Evolutionary conservation across 2,797 vertebrate species (phyloP), one percentile per base, ranked within the genome.

Genomic region (Centropyge bicolor): DNA sequence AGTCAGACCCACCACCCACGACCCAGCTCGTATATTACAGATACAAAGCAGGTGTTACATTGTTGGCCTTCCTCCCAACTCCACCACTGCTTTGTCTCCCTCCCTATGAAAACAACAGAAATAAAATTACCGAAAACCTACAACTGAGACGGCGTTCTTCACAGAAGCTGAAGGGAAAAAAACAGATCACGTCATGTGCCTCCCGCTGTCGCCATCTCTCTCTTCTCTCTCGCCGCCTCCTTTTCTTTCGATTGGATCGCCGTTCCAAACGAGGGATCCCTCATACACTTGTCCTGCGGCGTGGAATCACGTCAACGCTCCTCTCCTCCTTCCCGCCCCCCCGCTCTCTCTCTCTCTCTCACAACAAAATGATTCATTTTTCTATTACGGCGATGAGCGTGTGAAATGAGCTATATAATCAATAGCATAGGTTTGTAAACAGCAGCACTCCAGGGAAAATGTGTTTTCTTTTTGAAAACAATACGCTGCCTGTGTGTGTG

Each of bases 321-420:
- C 74, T 38, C 73, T 82, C 67, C 41, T 22, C 4, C n/a, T n/a
- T n/a, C n/a, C n/a, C n/a, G n/a, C 2, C 27, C 27, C 27, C 27
- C 27, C 27, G 27, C n/a, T n/a, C n/a, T 57, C 77, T 60, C 70
- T 22, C 49, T 49, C 76, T 49, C 64, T 64, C 72, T 94, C 95
- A 91, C 95, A 91, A 90, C 89, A 92, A 96, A 97, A 94, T 95
- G 95, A 96, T 96, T 95, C 91, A 93, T 96, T 97, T 97, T 97
- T 96, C 97, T 96, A 97, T 97, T 97, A 98, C 92, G 86, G 94
- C 95, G 94, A 98, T 96, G 96, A 97, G 96, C 93, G 96, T 95
- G 96, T 95, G 96, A 97, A 98, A 98, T 97, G 97, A 97, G 95
- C 95, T 96, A 96, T 96, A 95, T 96, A 97, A 99, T 97, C 97